Base-by-base conservation (phyloP, 2,797 vertebrate species). In the Lemur catta region DNA sequence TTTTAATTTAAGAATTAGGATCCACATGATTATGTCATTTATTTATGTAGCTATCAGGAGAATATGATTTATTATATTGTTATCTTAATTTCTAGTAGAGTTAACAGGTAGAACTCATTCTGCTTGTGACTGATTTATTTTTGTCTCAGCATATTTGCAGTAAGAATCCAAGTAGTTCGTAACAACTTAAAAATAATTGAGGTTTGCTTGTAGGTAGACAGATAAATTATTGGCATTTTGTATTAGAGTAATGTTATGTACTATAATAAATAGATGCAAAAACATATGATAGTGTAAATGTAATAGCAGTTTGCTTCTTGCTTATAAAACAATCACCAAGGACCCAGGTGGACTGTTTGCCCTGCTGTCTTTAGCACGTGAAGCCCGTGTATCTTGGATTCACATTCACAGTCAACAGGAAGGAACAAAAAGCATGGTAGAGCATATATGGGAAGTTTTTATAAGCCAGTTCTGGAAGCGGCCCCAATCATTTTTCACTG, bases 21-120 rank as follows among this genome's bases (percentile, higher is more conserved):
- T 69, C 38, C 24, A 75, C 6, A 43, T 75, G n/a, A 74, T 93
- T 82, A 10, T 76, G 41, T 61, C 18, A 92, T 89, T 95, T 93
- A 57, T 85, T 90, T 96, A 69, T 17, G 61, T 87, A 92, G 24
- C 48, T 79, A 18, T 67, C 28, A 93, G 71, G 50, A 84, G 46
- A 90, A 67, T 92, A 26, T 91, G 43, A 84, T 94, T 93, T 93
- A 38, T 61, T 80, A 35, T 67, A 11, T 76, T 85, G 95, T 92
- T 95, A 74, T 38, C 61, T 96, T 79, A 80, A 79, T 65, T 93
- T 92, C 17, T 67, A 82, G 11, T 72, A 33, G 26, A 30, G 11
- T 78, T 93, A 88, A 90, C 20, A 14, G 61, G 13, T 86, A 50
- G n/a, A 93, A 71, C 43, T 57, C 41, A 59, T 81, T 28, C 22